Percentiles rank a stretch among this genome's conserved stretches.
These are phyloP conservation scores for Proteles cristata DNA, from an alignment of 2,113 vertebrate species.

Conservation along the genomic window DNA sequence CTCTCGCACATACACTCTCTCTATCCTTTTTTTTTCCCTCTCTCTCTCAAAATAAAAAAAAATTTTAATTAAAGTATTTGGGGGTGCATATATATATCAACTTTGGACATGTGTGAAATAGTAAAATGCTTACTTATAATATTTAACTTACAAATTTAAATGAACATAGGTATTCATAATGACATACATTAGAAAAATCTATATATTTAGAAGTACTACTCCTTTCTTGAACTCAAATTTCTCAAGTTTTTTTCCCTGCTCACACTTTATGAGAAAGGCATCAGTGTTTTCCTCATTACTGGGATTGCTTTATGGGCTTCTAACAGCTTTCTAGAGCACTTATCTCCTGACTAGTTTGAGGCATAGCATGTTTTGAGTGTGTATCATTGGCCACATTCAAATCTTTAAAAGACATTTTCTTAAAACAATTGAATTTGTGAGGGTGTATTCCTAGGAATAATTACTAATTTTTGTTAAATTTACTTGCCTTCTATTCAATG, in stretches of 20 bases:
- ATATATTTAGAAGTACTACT: constrained; percentile 6
- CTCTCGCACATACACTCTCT: no score
- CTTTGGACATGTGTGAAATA: background rate
- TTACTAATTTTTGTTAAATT: background rate
- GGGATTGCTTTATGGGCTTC: background rate
- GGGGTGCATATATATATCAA: background rate
- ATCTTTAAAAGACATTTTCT: constrained; percentile 9
- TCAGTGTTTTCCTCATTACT: background rate
- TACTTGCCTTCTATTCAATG: background rate
- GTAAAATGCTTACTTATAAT: background rate
- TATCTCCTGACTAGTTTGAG: background rate
- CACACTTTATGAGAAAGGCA: background rate
- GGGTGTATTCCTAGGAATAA: background rate
- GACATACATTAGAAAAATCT: background rate
- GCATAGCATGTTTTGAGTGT: background rate
- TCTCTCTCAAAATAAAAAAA: background rate
- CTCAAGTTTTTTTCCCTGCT: background rate
- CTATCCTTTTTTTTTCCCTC: no score
- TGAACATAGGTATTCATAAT: background rate
- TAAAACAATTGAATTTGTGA: background rate
- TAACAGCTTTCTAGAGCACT: background rate
- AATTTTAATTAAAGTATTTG: background rate
- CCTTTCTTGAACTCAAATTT: background rate
- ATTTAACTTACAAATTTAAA: constrained; percentile 44
- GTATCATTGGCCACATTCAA: background rate